Conservation (phyloP, 2,888 invertebrate species). For the Hypsopygia costalis region DNA sequence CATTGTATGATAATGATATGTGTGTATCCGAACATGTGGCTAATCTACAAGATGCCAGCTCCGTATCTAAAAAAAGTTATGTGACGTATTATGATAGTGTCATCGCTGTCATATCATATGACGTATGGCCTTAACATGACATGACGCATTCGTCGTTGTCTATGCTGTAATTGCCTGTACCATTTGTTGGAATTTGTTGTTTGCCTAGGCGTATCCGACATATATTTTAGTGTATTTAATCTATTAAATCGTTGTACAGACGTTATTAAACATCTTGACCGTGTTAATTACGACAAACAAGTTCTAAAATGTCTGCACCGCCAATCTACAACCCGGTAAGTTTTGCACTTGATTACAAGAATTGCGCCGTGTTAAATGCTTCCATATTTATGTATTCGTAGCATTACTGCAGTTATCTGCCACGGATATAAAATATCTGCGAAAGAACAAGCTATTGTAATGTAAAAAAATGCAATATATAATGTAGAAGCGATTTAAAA, state of each 20-base stretch:
- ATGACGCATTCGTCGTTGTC: constrained; percentile 15
- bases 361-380: too few species aligned
- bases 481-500: too few species aligned
- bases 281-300: constrained; percentile 18
- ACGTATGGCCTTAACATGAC: too few species aligned
- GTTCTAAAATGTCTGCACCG: constrained; percentile 47
- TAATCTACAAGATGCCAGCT: too few species aligned
- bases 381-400: background rate
- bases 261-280: constrained; percentile 14
- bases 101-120: constrained; percentile 45
- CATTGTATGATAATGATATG: too few species aligned
- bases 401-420: background rate
- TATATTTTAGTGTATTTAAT: constrained; percentile 35
- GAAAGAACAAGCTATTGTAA: too few species aligned
- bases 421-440: background rate
- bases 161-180: constrained; percentile 25
- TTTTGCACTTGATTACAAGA: constrained; percentile 15
- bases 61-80: too few species aligned
- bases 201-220: constrained; percentile 46
- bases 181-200: constrained; percentile 34
- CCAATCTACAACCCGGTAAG: constrained; percentile 69
- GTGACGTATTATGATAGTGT: background rate
- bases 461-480: too few species aligned
- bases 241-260: constrained; percentile 21
- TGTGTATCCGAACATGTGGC: too few species aligned